Base-by-base conservation (phyloP, 2,113 vertebrate species). In the Telmatochromis sp. region DNA sequence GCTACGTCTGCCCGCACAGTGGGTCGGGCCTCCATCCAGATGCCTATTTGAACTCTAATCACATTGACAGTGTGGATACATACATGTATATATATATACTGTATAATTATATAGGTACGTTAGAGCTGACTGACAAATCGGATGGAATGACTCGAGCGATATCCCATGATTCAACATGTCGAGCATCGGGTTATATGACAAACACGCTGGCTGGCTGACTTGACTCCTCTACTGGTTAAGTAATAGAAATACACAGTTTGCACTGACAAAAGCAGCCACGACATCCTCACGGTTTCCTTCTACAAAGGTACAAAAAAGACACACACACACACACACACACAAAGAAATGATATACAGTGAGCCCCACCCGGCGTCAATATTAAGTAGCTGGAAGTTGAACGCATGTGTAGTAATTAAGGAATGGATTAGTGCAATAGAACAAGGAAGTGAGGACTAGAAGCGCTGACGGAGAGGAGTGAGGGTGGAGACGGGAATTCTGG, bases 381-480 rank as follows among this genome's bases (percentile, higher is more conserved):
- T 93, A 92, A 92, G 91, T 90, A 89, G 90, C 85, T 79, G 83
- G 70, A 83, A 55, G 12, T 12, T 85, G 68, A 87, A 88, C 47
- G 63, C 60, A 19, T 86, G 88, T 81, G 57, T 92, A 82, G 83
- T 90, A 91, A 93, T 84, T 63, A 88, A 91, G 89, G 90, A 94
- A 93, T 93, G 85, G 91, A 88, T 96, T 97, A 98, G 98, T 99
- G 98, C 98, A 98, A 97, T 96, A 95, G 91, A 92, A 94, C 92
- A 88, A 94, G 78, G 89, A 86, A 5, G 9, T 31, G 40, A 63
- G 40, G 21, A 75, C 75, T 63, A 68, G 90, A 90, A 90, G 82
- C 81, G 86, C 85, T 86, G 88, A 86, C 28, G 9, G 88, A 82
- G 82, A 86, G 51, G 26, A 55, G 70, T 14, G 75, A 90, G 68